phyloP scores from a whole-genome alignment of 1,140 invertebrate genomes.

The Bombus sylvicola region DNA sequence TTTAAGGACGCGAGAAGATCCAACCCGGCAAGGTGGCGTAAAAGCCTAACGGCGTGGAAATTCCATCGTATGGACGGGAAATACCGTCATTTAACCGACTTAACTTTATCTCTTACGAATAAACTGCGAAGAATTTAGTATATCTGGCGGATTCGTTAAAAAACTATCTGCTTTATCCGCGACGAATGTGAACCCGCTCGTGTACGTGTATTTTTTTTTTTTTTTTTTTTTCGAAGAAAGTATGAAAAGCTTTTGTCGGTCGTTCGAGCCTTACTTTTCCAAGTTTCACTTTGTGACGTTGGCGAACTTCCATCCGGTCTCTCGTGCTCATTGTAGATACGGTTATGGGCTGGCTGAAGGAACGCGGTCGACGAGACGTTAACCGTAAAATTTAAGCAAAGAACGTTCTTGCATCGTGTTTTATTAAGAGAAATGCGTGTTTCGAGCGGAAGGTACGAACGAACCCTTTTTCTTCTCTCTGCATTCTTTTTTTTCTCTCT shows the following conservation, averaged over 20 bases:
- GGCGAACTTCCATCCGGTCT: slow-evolving; percentile 10
- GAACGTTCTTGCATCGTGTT: neutral
- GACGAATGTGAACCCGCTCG: neutral
- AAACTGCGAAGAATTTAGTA: neutral
- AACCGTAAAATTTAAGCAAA: slow-evolving; percentile 20
- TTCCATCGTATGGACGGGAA: neutral
- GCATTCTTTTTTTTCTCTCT: neutral
- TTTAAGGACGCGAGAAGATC: no score
- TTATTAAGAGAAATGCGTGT: neutral
- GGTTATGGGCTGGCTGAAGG: neutral
- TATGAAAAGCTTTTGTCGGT: slow-evolving; percentile 17
- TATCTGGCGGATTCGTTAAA: neutral
- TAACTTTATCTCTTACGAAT: neutral
- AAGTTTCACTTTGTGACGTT: slow-evolving; percentile 28
- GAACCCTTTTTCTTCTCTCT: neutral
- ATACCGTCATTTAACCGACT: neutral
- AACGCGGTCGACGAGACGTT: slow-evolving; percentile 24
- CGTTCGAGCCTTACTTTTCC: slow-evolving; percentile 21
- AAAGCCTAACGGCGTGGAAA: no score
- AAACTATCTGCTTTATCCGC: neutral
- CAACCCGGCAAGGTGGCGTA: no score
- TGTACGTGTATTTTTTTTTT: neutral
- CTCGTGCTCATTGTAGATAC: slow-evolving; percentile 12
- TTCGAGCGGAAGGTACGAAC: neutral
- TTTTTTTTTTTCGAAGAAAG: neutral